Evolutionary conservation across 1,140 invertebrate species (phyloP).

Genomic region (Thaumatotibia leucotreta): DNA sequence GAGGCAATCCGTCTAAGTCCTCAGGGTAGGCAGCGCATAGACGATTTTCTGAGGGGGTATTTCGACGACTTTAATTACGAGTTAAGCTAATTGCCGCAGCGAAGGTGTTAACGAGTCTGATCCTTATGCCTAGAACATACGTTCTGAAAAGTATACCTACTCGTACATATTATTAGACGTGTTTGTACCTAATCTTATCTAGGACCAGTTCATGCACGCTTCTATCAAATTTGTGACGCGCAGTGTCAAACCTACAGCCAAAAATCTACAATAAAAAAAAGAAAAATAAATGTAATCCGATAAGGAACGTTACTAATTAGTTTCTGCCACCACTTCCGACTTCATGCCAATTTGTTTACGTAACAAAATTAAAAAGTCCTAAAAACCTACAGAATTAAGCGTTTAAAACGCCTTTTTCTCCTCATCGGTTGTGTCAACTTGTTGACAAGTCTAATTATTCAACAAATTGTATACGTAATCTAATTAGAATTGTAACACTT

Average conservation of each 20-base stretch:
- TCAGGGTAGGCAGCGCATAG: too few species aligned
- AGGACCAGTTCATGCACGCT: too few species aligned
- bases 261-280: neutral
- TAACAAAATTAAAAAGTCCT: neutral
- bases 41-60: too few species aligned
- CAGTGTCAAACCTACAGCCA: neutral
- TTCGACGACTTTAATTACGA: too few species aligned
- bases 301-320: constrained; percentile 7
- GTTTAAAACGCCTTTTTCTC: neutral
- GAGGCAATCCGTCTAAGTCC: too few species aligned
- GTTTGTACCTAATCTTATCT: too few species aligned
- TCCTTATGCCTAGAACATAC: too few species aligned
- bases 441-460: neutral
- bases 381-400: neutral
- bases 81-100: too few species aligned
- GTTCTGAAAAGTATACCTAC: too few species aligned
- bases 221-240: neutral
- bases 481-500: neutral
- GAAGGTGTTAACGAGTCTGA: too few species aligned
- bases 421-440: neutral
- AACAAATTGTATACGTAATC: neutral
- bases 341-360: neutral
- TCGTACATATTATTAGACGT: too few species aligned
- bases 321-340: neutral
- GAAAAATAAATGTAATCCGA: neutral